A percentile compares a stretch with the other conserved stretches of the same genome.
Conservation (phyloP, 2,113 vertebrate genomes). For the Butorides virescens region DNA sequence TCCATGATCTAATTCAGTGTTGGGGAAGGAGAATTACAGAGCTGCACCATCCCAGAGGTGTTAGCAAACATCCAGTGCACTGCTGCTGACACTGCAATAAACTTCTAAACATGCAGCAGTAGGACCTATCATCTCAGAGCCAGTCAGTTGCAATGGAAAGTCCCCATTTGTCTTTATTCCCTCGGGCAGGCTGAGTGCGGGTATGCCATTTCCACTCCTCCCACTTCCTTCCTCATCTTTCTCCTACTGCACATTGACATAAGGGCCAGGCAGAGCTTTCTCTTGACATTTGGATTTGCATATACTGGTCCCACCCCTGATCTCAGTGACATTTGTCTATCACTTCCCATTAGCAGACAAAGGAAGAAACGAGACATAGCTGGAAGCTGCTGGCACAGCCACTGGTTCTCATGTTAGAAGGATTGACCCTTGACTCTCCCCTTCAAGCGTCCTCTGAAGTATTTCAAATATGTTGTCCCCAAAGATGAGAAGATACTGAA, state of each 20-base stretch:
- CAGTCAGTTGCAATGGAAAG: background rate
- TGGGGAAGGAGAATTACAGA: background rate
- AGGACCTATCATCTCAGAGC: background rate
- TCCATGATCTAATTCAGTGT: no score
- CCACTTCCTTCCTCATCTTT: background rate
- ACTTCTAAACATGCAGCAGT: background rate
- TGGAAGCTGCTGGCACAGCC: constrained; percentile 24
- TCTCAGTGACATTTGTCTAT: background rate
- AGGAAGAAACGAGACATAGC: background rate
- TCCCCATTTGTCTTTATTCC: background rate
- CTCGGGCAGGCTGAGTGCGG: background rate
- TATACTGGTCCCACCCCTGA: background rate
- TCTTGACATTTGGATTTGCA: background rate
- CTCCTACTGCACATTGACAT: background rate
- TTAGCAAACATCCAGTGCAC: background rate
- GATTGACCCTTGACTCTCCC: constrained; percentile 21
- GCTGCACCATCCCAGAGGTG: background rate
- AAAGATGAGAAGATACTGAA: constrained; percentile 45
- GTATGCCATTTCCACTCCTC: background rate
- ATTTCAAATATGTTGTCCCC: constrained; percentile 50
- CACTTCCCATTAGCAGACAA: background rate
- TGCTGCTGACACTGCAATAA: background rate
- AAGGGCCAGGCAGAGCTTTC: background rate
- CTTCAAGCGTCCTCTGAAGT: background rate
- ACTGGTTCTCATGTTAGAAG: constrained; percentile 42